Evolutionary conservation across 2,797 vertebrate species (phyloP).

Genomic region (Crotalus adamanteus): DNA sequence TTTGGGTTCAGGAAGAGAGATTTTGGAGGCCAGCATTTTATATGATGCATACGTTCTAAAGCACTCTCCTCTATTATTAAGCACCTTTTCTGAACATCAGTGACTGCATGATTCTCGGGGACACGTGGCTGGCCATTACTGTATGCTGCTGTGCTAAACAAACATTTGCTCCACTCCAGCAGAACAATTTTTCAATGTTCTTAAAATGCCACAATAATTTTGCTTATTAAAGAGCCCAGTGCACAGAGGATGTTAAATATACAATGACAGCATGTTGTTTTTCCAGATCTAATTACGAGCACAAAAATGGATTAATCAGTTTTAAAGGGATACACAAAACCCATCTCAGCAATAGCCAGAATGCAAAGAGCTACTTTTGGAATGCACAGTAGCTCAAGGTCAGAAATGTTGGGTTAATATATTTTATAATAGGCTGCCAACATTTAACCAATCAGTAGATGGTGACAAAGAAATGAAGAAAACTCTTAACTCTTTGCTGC

Average conservation of each 20-base stretch:
- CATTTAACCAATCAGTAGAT: not conserved
- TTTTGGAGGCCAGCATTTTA: not conserved
- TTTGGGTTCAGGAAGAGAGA: not conserved
- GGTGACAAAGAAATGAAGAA: not conserved
- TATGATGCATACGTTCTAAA: not conserved
- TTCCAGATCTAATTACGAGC: not conserved
- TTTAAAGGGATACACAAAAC: not conserved
- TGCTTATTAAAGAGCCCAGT: not conserved
- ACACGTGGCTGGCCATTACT: not conserved
- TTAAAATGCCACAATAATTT: not conserved
- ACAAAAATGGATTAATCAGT: not conserved
- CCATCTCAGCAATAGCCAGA: not conserved
- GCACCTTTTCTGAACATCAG: not conserved
- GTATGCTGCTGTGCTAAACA: too few relatives aligned
- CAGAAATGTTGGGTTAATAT: not conserved
- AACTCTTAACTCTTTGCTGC: not conserved
- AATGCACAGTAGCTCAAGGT: not conserved
- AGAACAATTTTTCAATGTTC: not conserved
- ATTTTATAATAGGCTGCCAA: not conserved
- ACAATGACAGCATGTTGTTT: not conserved
- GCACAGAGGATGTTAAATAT: not conserved
- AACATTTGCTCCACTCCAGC: not conserved
- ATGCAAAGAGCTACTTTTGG: not conserved
- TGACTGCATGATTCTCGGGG: not conserved
- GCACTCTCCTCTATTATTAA: not conserved